Percentiles rank a stretch among this genome's conserved stretches.
These are phyloP conservation scores for Acipenser oxyrinchus DNA, from an alignment of 2,797 vertebrate genomes.

Conservation along the genomic window DNA sequence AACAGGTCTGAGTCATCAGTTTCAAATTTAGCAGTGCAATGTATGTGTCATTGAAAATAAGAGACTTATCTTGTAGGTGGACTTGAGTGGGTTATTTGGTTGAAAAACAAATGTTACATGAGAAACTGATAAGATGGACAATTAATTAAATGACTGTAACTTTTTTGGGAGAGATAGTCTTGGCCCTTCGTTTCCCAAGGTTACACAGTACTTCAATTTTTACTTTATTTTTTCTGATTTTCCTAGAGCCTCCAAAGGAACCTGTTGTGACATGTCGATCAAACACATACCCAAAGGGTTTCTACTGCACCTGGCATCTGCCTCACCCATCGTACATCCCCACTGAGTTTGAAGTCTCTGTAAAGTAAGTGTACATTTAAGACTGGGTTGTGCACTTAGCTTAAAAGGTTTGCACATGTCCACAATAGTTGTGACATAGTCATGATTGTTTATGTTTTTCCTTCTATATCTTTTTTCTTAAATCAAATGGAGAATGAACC, in stretches of 20 bases:
- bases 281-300: slow-evolving; percentile 92
- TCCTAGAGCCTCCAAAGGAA: slow-evolving; percentile 70
- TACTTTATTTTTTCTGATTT: slow-evolving; percentile 12
- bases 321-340: slow-evolving; percentile 78
- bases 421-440: too few relatives aligned
- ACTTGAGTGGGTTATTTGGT: slow-evolving; percentile 25
- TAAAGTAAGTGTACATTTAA: slow-evolving; percentile 69
- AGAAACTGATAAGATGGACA: background rate
- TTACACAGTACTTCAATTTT: slow-evolving; percentile 17
- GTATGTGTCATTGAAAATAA: slow-evolving; percentile 35
- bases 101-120: slow-evolving; percentile 10
- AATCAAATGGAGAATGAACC: too few relatives aligned
- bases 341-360: slow-evolving; percentile 82
- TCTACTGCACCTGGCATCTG: slow-evolving; percentile 97
- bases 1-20: slow-evolving; percentile 37
- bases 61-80: slow-evolving; percentile 34
- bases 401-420: too few relatives aligned
- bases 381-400: too few relatives aligned
- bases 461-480: too few relatives aligned
- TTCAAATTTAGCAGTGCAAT: slow-evolving; percentile 30
- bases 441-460: too few relatives aligned
- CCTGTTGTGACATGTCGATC: slow-evolving; percentile 83
- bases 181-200: slow-evolving; percentile 19
- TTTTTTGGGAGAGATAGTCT: slow-evolving; percentile 10
- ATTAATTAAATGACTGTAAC: background rate